Conservation (phyloP, 2,888 invertebrate species). For the Agrotis puta region DNA sequence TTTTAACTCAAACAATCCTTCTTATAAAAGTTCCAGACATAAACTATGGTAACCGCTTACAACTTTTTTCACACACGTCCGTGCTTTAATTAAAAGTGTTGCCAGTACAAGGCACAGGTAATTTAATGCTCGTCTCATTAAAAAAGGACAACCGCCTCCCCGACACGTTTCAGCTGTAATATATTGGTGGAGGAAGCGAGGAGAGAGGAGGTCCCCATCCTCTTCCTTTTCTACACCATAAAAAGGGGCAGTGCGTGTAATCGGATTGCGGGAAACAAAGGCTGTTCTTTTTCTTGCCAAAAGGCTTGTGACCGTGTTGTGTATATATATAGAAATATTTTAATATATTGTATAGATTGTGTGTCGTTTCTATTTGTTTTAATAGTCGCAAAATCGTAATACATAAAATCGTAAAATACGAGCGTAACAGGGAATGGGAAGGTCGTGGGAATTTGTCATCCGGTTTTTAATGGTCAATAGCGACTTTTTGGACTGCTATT, state of each 20-base stretch:
- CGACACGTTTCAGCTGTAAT: conserved; percentile 37
- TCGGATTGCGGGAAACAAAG: conserved; percentile 51
- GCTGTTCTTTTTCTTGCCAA: conserved; percentile 25
- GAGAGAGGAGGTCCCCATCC: not conserved
- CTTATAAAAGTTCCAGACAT: conserved; percentile 17
- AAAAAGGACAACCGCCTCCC: conserved; percentile 47
- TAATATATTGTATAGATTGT: too few species aligned
- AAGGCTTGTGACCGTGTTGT: not conserved
- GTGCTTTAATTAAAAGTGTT: conserved; percentile 50
- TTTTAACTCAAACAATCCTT: not conserved
- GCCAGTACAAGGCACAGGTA: conserved; percentile 34
- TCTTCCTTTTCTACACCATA: too few species aligned
- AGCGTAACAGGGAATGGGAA: not conserved
- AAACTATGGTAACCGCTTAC: conserved; percentile 4
- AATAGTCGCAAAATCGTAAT: too few species aligned
- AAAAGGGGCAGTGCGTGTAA: conserved; percentile 35
- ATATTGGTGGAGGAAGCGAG: conserved; percentile 24
- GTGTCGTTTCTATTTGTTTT: conserved; percentile 12
- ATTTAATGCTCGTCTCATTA: conserved; percentile 53
- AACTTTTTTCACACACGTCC: conserved; percentile 17
- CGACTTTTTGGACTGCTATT: not conserved
- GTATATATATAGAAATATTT: too few species aligned
- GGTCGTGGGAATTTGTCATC: not conserved
- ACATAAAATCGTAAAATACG: too few species aligned
- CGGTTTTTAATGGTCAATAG: not conserved